Percentiles rank a stretch among this genome's conserved stretches.
Evolutionary conservation across 1,140 invertebrate genomes (phyloP).

Genomic region (Heliconius hewitsoni): DNA sequence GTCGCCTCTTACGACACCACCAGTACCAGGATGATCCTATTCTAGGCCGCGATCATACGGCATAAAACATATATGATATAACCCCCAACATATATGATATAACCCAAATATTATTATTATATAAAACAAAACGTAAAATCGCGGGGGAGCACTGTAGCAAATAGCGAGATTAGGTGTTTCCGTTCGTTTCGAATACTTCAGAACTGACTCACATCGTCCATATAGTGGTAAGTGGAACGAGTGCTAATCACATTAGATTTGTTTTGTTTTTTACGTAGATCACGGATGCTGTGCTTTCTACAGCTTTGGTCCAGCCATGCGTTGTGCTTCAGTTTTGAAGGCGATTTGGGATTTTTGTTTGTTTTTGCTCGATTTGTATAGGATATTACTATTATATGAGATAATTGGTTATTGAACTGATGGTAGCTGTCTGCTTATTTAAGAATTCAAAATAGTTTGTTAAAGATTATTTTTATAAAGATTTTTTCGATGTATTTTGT

Average conservation of each 20-base stretch:
- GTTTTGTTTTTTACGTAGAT: slow-evolving; percentile 34
- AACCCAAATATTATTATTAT: neutral
- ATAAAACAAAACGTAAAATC: neutral
- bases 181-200: slow-evolving; percentile 53
- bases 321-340: neutral
- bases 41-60: too few relatives aligned
- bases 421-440: too few relatives aligned
- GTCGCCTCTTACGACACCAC: too few relatives aligned
- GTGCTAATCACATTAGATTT: slow-evolving; percentile 40
- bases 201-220: slow-evolving; percentile 52
- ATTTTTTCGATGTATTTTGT: too few relatives aligned
- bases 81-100: neutral
- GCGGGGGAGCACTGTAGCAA: slow-evolving; percentile 36
- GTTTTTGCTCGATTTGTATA: neutral
- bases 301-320: neutral
- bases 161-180: slow-evolving; percentile 71
- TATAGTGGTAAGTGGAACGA: slow-evolving; percentile 39
- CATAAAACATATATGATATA: too few relatives aligned
- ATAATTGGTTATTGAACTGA: too few relatives aligned
- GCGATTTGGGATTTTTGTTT: neutral
- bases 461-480: too few relatives aligned
- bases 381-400: neutral
- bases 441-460: too few relatives aligned
- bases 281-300: neutral
- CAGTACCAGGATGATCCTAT: too few relatives aligned